Percentiles rank a stretch among this genome's conserved stretches.
These are phyloP conservation scores for Epinotia bilunana DNA, from an alignment of 2,888 invertebrate species.

Conservation along the genomic window DNA sequence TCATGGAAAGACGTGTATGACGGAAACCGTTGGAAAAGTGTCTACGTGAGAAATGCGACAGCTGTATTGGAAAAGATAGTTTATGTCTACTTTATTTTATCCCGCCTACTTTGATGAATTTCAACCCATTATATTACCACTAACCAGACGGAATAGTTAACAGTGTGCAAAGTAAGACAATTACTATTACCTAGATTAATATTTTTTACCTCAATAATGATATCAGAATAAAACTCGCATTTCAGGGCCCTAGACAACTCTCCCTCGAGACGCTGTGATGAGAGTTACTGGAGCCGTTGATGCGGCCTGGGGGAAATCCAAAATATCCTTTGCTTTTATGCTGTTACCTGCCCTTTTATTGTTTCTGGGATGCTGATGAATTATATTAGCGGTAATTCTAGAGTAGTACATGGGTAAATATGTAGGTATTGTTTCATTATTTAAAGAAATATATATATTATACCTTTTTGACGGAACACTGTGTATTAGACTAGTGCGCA, in stretches of 20 bases:
- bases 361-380: slow-evolving; percentile 20
- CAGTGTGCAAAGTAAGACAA: not conserved
- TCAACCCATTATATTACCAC: not conserved
- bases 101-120: not conserved
- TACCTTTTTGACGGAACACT: no score
- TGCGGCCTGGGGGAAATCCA: slow-evolving; percentile 40
- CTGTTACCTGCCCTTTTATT: slow-evolving; percentile 25
- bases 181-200: not conserved
- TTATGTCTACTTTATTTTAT: not conserved
- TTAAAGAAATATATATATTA: no score
- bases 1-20: not conserved
- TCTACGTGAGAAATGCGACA: not conserved
- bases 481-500: no score
- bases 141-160: not conserved
- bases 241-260: slow-evolving; percentile 18
- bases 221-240: slow-evolving; percentile 2
- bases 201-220: not conserved
- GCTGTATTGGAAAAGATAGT: slow-evolving; percentile 8
- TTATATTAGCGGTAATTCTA: not conserved
- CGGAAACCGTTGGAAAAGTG: not conserved
- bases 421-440: no score
- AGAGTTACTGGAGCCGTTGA: slow-evolving; percentile 27
- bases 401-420: not conserved
- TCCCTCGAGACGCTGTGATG: slow-evolving; percentile 19
- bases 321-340: slow-evolving; percentile 26